Evolutionary conservation across 2,797 vertebrate genomes (phyloP), one percentile per base, ranked within the genome.

Genomic region (Acridotheres tristis): DNA sequence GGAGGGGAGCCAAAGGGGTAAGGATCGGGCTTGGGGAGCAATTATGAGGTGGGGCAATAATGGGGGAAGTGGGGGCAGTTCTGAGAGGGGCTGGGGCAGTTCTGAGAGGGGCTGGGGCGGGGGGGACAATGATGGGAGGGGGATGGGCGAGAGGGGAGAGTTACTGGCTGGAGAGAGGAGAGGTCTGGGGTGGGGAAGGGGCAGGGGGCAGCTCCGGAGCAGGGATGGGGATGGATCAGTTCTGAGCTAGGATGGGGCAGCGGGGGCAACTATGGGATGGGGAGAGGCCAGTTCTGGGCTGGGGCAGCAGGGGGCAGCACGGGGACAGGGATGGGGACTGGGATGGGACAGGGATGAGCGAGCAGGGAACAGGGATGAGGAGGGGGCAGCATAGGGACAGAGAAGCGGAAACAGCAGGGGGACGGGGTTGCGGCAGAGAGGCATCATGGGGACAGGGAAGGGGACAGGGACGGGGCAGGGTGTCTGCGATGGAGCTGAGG

Each of bases 221-320:
- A 7, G 38, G 51, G 20, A 15, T 21, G 48, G 51, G 51, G 20
- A 15, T 21, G 48, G 58, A 42, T 15, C 43, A 11, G 13, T 13
- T 71, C 26, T 19, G 63, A 26, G 40, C 3, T 5, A 11, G 58
- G 17, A 50, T 32, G 40, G 29, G 34, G 20, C 9, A 0, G 6
- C 4, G 16, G 61, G 88, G 75, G 57, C n/a, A 81, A n/a, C 43
- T 85, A 19, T 22, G 75, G 76, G 45, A 34, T 45, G 61, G 50
- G 14, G 45, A 85, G 34, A 21, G 34, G 22, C 30, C 11, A 14
- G 21, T 92, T 55, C 89, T 50, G 30, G 30, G 20, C 38, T 30
- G 57, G 30, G 68, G 38, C 90, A 94, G 93, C 86, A 94, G 93
- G 73, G 90, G 93, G 90, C 93, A 94, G 93, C 78, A 92, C 11